Base-by-base conservation (phyloP, 2,113 vertebrate genomes). In the Corythoichthys intestinalis region DNA sequence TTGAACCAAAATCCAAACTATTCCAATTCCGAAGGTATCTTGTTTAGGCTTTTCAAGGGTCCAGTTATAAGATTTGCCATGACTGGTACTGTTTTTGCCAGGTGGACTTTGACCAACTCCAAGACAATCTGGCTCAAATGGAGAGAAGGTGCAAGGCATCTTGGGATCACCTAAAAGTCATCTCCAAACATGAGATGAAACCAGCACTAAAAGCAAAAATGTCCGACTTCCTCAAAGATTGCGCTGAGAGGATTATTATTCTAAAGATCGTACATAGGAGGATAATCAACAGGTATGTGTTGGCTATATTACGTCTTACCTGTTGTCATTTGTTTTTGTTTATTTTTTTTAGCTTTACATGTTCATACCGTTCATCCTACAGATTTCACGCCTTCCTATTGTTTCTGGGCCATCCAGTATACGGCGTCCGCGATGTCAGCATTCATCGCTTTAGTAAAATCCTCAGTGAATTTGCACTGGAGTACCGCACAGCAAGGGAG, bases 91-190 rank as follows among this genome's bases (percentile, higher is more conserved):
- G 34, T 57, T 6, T 61, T 62, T 44, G 38, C 70, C 85, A 99
- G 97, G 94, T 98, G 88, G 97, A 99, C 86, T 99, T 98, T 87
- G 96, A 98, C 84, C 97, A 98, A 71, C 95, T 99, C 70, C 96
- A 98, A 81, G 96, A 99, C 83, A 98, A 95, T 88, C 89, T 99
- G 76, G 89, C 91, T 85, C 96, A 98, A 90, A 94, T 99, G 94
- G 97, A 99, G 84, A 93, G 91, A 78, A 86, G 96, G 70, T 98
- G 96, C 92, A 98, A 95, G 90, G 96, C 96, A 85, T 99, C 96
- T 1, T 99, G 96, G 97, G 97, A 99, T 92, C 94, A 98, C 87
- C 93, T 99, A 66, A 99, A 99, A 86, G 94, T 96, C 83, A 97
- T 99, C 72, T 94, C 96, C 59, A 98, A 98, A 85, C 94, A 99